phyloP scores from a whole-genome alignment of 2,113 vertebrate genomes.

The Albula goreensis region DNA sequence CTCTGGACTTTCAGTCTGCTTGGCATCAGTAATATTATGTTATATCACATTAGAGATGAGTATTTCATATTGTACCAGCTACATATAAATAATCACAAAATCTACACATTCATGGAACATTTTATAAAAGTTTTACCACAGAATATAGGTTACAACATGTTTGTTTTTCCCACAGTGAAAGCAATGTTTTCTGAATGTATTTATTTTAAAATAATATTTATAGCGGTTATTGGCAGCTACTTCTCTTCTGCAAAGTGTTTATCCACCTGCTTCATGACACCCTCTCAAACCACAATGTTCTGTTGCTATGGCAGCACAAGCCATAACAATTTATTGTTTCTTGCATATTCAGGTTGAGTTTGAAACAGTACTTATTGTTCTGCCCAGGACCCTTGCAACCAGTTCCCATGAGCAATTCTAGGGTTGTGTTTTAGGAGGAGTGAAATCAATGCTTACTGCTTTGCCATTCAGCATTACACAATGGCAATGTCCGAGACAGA shows the following conservation, averaged over 20 bases:
- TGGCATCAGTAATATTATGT: background rate
- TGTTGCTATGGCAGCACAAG: background rate
- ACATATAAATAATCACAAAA: too few species aligned
- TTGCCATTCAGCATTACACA: background rate
- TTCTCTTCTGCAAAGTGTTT: background rate
- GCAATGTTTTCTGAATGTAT: too few species aligned
- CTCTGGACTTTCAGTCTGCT: background rate
- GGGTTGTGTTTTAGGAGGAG: background rate
- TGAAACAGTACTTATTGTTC: background rate
- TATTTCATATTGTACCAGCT: too few species aligned
- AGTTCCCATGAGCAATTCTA: conserved; percentile 13
- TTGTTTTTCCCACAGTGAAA: background rate
- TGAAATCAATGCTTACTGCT: background rate
- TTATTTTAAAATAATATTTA: background rate
- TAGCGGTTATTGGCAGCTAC: background rate
- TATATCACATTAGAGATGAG: too few species aligned
- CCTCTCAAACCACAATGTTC: background rate
- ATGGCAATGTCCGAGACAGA: background rate
- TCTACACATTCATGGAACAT: too few species aligned
- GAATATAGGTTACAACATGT: too few species aligned
- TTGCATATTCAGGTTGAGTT: background rate
- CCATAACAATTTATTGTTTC: background rate
- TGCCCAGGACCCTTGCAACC: background rate
- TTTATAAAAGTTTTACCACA: too few species aligned
- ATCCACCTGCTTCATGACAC: background rate